Base-by-base conservation (phyloP, 2,888 invertebrate species). In the Morpho deidamia region DNA sequence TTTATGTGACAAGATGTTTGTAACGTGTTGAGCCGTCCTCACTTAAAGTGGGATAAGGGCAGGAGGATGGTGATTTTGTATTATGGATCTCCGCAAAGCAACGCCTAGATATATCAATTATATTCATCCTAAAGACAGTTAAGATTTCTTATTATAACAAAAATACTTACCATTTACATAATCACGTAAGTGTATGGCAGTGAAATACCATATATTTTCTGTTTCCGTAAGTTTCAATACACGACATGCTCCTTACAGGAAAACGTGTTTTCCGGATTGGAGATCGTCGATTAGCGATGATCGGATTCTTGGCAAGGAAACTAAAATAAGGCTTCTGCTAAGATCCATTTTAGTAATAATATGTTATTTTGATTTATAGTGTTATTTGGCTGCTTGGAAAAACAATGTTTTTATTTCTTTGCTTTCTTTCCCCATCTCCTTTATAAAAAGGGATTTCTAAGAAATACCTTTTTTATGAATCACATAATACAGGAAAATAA, bases 251-350 rank as follows among this genome's bases (percentile, higher is more conserved):
- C 40, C 44, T 56, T 51, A 44, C 48, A 47, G 34, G 47, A 44
- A 44, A 51, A 40, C 40, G 51, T 48, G 40, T 51, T 53, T 56
- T 52, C 55, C 55, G 48, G 49, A 49, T 60, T 66, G 65, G 67
- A 70, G 69, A 69, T 72, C 64, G 66, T 62, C 72, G 73, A 77
- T 77, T 77, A 72, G 68, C 68, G 66, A 66, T 61, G 69, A 74
- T 74, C 70, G 70, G 66, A 75, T 73, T 71, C 68, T 72, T 73
- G 73, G 66, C 51, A 49, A 49, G 34, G 41, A 35, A 56, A 44
- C 43, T 41, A 33, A 40, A 53, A 23, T 23, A 23, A 23, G 23
- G 12, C 11, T 37, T 43, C 46, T 45, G 14, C 43, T 39, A 46
- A 38, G 51, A 55, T 50, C 44, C 47, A 38, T 55, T 55, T 50